phyloP scores from a whole-genome alignment of 2,888 invertebrate species.

The Leptopilina myrica region DNA sequence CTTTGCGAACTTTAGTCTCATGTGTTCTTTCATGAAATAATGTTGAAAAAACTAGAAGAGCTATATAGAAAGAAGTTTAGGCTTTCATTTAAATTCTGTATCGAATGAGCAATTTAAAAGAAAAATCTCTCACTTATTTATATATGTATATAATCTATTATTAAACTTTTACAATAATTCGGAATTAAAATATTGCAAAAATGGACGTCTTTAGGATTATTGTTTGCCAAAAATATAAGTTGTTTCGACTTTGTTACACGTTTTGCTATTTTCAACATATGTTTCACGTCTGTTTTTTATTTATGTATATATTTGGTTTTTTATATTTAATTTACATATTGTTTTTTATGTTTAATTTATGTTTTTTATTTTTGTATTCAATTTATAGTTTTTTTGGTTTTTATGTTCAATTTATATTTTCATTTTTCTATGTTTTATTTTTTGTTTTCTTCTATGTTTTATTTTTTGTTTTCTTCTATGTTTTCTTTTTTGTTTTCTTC shows the following conservation, averaged over 20 bases:
- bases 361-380: background rate
- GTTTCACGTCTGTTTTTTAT: slow-evolving; percentile 2
- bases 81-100: background rate
- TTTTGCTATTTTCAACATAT: slow-evolving; percentile 21
- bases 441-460: background rate
- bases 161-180: background rate
- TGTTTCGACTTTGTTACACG: background rate
- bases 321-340: background rate
- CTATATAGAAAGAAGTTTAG: background rate
- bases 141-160: background rate
- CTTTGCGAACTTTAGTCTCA: too few relatives aligned
- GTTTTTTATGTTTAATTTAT: background rate
- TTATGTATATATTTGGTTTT: background rate
- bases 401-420: background rate
- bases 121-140: background rate
- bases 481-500: background rate
- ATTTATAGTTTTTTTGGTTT: background rate
- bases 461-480: background rate
- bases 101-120: background rate
- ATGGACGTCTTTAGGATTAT: background rate
- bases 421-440: background rate
- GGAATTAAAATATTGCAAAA: background rate
- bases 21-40: background rate
- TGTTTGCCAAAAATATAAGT: background rate
- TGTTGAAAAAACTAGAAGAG: background rate